Base-by-base conservation (phyloP, 1,140 invertebrate species). In the Bursaphelenchus mucronatus region DNA sequence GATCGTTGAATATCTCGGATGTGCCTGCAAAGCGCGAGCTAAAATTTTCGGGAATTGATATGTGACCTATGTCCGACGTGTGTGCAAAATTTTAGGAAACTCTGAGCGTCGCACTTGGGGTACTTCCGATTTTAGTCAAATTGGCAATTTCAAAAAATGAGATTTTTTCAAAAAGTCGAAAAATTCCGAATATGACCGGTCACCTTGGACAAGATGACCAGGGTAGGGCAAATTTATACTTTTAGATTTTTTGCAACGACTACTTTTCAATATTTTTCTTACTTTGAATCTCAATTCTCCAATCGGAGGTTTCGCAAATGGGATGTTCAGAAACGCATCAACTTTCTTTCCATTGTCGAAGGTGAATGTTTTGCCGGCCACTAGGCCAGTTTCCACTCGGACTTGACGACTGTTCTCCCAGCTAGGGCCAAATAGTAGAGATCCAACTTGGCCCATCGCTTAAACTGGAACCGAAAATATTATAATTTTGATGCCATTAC, bases 291-390 rank as follows among this genome's bases (percentile, higher is more conserved):
- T 57, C 9, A 73, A 46, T 15, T 75, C 44, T 15, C 59, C 65
- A 5, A 68, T 66, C 10, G 73, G 71, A 9, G 70, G 57, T 46
- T 68, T 63, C 6, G 77, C 76, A 57, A 67, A 78, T 7, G 76
- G 76, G 30, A 78, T 68, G 11, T 76, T 76, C 17, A 78, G 47
- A 66, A 67, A 77, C 10, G 74, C 77, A 56, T 71, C 67, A 8
- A 77, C 76, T 39, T 53, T 40, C 6, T 68, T 41, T 0, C 66
- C 72, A 7, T 57, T 49, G 8, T 68, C 52, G 19, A 76, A 54
- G 15, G 17, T 49, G 50, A 68, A 75, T 6, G 47, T 66, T 45
- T 68, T 79, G 10, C 74, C 74, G 41, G 39, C 53, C 44, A 76
- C 43, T 17, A 51, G 54, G 5, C 74, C 74, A 11, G 59, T 51